Conservation (phyloP, 2,888 invertebrate genomes). For the Zhengitettix transpicula region DNA sequence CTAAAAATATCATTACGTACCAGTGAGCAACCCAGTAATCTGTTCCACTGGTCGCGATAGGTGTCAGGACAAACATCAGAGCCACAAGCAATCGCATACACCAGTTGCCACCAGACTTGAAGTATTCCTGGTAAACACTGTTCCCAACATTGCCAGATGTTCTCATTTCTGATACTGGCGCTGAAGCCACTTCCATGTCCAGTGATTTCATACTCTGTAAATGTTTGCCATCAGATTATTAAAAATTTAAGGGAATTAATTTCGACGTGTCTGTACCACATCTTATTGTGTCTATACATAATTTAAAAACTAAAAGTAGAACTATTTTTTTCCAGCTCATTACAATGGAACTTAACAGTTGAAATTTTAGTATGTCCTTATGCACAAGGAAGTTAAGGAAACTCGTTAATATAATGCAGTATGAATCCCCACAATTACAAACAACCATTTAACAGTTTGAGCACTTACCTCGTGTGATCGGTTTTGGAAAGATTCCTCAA, state of each 20-base stretch:
- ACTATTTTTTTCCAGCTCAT: no score
- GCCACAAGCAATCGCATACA: conserved; percentile 32
- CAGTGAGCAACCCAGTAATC: conserved; percentile 68
- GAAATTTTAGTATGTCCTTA: no score
- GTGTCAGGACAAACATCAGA: conserved; percentile 43
- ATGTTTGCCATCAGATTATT: no score
- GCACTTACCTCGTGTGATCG: background rate
- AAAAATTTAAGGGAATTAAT: no score
- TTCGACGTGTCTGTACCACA: no score
- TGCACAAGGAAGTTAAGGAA: no score
- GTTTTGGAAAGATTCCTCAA: background rate
- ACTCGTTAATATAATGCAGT: no score
- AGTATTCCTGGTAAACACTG: background rate
- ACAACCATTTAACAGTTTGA: no score
- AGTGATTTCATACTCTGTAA: background rate
- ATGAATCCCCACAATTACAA: no score
- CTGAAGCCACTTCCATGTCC: background rate
- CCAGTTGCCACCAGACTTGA: conserved; percentile 39
- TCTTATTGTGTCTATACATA: no score
- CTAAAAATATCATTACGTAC: conserved; percentile 28
- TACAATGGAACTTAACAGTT: no score
- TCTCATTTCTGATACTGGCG: background rate
- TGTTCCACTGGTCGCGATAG: conserved; percentile 47
- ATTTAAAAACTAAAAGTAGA: no score
- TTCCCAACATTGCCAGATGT: background rate